phyloP scores from a whole-genome alignment of 1,140 invertebrate genomes.

The Pseudomyrmex gracilis region DNA sequence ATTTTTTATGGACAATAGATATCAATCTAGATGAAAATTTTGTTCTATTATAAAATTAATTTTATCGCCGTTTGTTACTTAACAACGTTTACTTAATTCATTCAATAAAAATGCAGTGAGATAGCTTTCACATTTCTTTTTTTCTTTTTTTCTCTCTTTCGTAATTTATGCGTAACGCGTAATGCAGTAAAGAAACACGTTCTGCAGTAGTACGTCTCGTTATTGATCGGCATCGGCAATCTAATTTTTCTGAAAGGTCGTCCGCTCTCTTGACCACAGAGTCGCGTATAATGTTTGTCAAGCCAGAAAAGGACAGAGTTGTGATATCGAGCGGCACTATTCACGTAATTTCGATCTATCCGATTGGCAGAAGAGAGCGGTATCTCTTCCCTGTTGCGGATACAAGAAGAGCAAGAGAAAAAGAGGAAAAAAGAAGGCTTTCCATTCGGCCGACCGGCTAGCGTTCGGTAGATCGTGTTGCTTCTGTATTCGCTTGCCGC shows the following conservation, averaged over 20 bases:
- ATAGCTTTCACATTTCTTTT: too few relatives aligned
- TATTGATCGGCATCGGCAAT: slow-evolving; percentile 13
- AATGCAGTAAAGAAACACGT: not conserved
- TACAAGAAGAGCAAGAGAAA: not conserved
- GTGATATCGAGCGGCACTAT: slow-evolving; percentile 17
- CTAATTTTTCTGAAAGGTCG: slow-evolving; percentile 46
- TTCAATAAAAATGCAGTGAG: too few relatives aligned
- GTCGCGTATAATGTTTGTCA: not conserved
- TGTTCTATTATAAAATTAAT: too few relatives aligned
- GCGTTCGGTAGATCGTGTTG: slow-evolving; percentile 8
- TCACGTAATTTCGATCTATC: slow-evolving; percentile 11
- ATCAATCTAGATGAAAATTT: too few relatives aligned
- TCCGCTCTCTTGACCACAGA: not conserved
- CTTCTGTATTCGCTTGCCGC: slow-evolving; percentile 8
- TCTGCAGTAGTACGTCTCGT: not conserved
- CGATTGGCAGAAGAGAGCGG: not conserved
- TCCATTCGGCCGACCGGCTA: slow-evolving; percentile 19
- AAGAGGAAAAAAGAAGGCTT: not conserved
- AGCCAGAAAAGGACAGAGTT: not conserved
- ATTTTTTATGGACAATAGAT: too few relatives aligned
- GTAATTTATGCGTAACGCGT: not conserved
- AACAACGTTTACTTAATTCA: too few relatives aligned
- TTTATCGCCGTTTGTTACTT: too few relatives aligned
- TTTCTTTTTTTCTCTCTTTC: too few relatives aligned
- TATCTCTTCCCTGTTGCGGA: not conserved